Conservation (phyloP, 2,113 vertebrate species). For the Apteryx owenii region DNA sequence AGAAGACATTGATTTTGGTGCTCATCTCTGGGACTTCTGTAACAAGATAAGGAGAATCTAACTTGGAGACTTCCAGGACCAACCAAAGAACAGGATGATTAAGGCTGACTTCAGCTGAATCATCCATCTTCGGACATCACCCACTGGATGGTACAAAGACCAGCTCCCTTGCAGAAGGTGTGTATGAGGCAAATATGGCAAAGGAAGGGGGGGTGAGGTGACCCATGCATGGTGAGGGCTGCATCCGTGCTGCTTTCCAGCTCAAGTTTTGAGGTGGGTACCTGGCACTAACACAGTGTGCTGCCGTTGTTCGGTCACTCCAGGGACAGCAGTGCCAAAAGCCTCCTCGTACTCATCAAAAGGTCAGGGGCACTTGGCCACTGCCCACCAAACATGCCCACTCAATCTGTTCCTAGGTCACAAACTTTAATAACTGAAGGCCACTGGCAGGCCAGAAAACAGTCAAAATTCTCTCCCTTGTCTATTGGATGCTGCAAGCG, state of each 20-base stretch:
- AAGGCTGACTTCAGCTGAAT: background rate
- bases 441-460: background rate
- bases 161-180: background rate
- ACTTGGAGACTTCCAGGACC: background rate
- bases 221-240: too few species aligned
- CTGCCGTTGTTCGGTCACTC: too few species aligned
- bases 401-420: background rate
- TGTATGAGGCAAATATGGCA: background rate
- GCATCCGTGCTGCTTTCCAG: background rate
- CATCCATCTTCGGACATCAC: accelerated
- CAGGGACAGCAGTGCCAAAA: background rate
- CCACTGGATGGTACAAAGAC: background rate
- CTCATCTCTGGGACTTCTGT: background rate
- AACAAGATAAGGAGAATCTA: background rate
- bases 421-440: background rate
- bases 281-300: background rate
- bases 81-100: background rate
- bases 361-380: background rate
- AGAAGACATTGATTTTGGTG: background rate
- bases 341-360: background rate
- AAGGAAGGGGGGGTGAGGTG: too few species aligned
- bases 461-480: background rate
- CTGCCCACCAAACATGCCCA: background rate
- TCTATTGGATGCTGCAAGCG: background rate
- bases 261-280: background rate